A percentile compares a stretch with the other conserved stretches of the same genome.
phyloP scores from a whole-genome alignment of 2,797 vertebrate genomes.

The Petrocephalus sullivani region DNA sequence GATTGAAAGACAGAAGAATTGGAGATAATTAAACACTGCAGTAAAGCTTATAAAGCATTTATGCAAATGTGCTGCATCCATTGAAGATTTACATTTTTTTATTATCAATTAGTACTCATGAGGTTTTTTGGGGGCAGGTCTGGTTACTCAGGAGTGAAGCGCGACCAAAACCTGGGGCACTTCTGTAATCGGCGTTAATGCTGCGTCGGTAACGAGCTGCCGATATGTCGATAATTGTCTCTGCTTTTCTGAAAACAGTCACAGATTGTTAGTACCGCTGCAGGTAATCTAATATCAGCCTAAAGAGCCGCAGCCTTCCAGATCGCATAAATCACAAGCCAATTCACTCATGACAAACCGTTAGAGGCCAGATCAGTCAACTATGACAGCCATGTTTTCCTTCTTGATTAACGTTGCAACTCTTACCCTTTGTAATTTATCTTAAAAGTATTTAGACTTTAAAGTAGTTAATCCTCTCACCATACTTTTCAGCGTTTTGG shows the following conservation, averaged over 20 bases:
- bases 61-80: neutral
- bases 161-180: neutral
- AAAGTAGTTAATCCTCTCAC: neutral
- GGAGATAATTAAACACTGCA: neutral
- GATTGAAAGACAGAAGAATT: neutral
- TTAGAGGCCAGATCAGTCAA: neutral
- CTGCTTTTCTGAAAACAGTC: neutral
- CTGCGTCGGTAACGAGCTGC: neutral
- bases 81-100: neutral
- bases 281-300: neutral
- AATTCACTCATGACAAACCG: no score
- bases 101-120: neutral
- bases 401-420: neutral
- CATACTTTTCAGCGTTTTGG: neutral
- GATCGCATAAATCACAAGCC: neutral
- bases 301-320: neutral
- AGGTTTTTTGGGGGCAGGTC: neutral
- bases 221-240: neutral
- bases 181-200: neutral
- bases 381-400: neutral
- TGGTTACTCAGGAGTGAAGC: neutral
- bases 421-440: neutral
- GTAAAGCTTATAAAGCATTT: neutral
- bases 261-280: neutral
- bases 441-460: neutral